Base-by-base conservation (phyloP, 1,140 invertebrate species). In the Megathymus violae region DNA sequence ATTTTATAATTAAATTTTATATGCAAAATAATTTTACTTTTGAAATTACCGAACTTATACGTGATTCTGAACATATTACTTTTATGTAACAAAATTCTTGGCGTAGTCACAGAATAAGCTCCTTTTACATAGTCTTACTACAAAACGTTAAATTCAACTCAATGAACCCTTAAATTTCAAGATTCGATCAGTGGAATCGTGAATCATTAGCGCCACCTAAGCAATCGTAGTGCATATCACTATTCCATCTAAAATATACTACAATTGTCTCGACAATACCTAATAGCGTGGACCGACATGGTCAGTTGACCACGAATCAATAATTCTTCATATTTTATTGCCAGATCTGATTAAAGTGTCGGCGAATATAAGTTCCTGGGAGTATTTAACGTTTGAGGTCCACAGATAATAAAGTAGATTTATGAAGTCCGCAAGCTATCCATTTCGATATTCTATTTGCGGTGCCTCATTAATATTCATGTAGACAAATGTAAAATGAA, bases 401-500 rank as follows among this genome's bases (percentile, higher is more conserved):
- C 34, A 16, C n/a, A 40, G 50, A 52, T 52, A 52, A 52, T 52
- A 52, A 52, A 52, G 19, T 6, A 10, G 36, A 52, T 52, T 52
- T 52, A 52, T 41, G 11, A 25, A 40, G 50, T 17, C n/a, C 17
- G 34, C 50, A 41, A 25, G 14, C 14, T 56, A 25, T 19, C 50
- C 50, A 40, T 52, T 43, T 36, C 51, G 51, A 27, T 22, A 41
- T 41, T 56, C 51, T 56, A 19, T 27, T 54, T 54, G 11, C 38
- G 19, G 19, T 7, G 4, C 17, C 51, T 5, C 38, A 43, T 54
- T 43, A 54, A 54, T 54, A 54, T 54, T 54, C 38, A 54, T 54
- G 19, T 15, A 38, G 51, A 56, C 51, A 56, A 56, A 56, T 27
- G 36, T 56, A 19, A 40, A 54, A 41, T 41, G 51, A 56, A 56